Conservation (phyloP, 2,888 invertebrate species). For the Protonemura montana region DNA sequence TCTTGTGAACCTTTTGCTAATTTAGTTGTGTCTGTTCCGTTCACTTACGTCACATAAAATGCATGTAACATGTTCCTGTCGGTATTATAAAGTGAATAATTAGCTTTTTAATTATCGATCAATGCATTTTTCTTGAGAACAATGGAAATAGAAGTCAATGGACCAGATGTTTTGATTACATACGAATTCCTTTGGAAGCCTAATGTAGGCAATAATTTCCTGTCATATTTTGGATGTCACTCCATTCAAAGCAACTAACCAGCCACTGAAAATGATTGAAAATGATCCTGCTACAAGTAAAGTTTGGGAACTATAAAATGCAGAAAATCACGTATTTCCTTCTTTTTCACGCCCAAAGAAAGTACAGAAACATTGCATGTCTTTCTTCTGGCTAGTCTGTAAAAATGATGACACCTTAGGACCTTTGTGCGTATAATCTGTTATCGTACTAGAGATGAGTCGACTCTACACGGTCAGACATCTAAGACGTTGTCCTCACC, state of each 20-base stretch:
- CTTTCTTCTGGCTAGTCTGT: too few relatives aligned
- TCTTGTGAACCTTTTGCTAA: background rate
- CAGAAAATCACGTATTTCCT: too few relatives aligned
- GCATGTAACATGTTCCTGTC: background rate
- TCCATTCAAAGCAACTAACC: too few relatives aligned
- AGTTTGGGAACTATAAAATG: too few relatives aligned
- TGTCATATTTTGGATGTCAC: conserved; percentile 17
- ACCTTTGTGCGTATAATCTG: too few relatives aligned
- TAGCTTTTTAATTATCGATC: background rate
- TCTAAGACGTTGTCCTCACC: background rate
- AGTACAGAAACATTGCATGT: too few relatives aligned
- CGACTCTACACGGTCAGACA: too few relatives aligned
- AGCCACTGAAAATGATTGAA: too few relatives aligned
- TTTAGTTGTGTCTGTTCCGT: background rate
- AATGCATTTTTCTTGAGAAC: conserved; percentile 17
- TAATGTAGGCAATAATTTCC: background rate
- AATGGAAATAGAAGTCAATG: conserved; percentile 31
- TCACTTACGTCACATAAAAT: background rate
- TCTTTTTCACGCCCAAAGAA: too few relatives aligned
- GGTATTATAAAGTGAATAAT: background rate
- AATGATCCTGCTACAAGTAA: too few relatives aligned
- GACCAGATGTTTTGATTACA: conserved; percentile 28
- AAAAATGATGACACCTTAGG: too few relatives aligned
- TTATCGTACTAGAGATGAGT: too few relatives aligned
- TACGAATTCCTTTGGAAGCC: background rate